Conservation (phyloP, 2,113 vertebrate species). For the Prolemur simus region DNA sequence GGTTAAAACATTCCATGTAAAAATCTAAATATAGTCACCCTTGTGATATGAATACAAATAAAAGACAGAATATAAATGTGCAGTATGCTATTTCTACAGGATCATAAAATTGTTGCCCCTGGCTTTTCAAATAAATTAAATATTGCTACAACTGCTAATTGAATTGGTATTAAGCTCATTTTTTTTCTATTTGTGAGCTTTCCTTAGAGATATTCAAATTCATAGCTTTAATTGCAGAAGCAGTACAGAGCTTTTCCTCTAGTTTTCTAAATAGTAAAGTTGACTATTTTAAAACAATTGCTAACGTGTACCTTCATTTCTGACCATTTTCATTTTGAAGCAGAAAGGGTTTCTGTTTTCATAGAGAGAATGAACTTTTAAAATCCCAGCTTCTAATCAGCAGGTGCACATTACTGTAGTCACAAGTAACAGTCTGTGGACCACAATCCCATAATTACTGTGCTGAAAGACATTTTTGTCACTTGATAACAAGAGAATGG, state of each 20-base stretch:
- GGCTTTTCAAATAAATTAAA: slow-evolving; percentile 18
- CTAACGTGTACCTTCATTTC: neutral
- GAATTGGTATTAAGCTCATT: neutral
- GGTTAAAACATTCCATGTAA: neutral
- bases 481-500: neutral
- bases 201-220: slow-evolving; percentile 29
- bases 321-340: neutral
- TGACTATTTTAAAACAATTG: neutral
- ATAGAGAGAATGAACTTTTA: neutral
- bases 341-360: slow-evolving; percentile 38
- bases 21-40: slow-evolving; percentile 41
- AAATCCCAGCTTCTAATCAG: neutral
- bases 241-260: neutral
- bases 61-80: neutral
- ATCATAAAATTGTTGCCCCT: slow-evolving; percentile 39
- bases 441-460: slow-evolving; percentile 19
- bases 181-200: slow-evolving; percentile 26
- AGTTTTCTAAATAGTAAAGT: neutral
- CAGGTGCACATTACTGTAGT: neutral
- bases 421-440: neutral
- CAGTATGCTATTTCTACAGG: neutral
- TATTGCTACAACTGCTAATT: slow-evolving; percentile 23
- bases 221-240: neutral
- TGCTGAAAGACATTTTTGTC: slow-evolving; percentile 57
- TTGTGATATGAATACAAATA: slow-evolving; percentile 11